A percentile compares a stretch with the other conserved stretches of the same genome.
These are phyloP conservation scores for Sabellastarte sp. DNA, from an alignment of 2,888 invertebrate genomes.

Conservation along the genomic window DNA sequence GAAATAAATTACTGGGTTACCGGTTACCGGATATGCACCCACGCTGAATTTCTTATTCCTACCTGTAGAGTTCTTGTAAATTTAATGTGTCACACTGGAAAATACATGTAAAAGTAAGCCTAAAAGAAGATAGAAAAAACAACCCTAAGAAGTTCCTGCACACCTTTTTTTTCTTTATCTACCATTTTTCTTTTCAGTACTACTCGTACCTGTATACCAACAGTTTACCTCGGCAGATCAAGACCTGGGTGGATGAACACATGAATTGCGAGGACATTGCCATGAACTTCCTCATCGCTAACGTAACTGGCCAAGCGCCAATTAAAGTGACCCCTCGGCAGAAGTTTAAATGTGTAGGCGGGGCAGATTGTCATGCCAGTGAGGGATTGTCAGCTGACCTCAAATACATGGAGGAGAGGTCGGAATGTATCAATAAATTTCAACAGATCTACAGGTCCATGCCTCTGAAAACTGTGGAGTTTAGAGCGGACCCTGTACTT, in stretches of 20 bases:
- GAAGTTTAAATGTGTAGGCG: conserved; percentile 95
- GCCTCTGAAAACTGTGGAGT: conserved; percentile 86
- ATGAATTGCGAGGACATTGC: conserved; percentile 99
- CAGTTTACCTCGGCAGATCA: conserved; percentile 80
- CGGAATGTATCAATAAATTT: conserved; percentile 83
- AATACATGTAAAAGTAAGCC: too few species aligned
- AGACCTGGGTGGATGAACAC: conserved; percentile 87
- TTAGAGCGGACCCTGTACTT: conserved; percentile 90
- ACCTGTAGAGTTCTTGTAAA: too few species aligned
- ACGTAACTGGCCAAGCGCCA: conserved; percentile 88
- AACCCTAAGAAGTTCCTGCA: too few species aligned
- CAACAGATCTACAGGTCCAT: conserved; percentile 79
- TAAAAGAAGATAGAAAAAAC: too few species aligned
- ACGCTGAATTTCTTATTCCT: too few species aligned
- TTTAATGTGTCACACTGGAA: too few species aligned
- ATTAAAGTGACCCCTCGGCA: conserved; percentile 84
- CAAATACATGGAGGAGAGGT: conserved; percentile 82
- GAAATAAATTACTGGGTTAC: too few species aligned
- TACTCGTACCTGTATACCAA: conserved; percentile 94
- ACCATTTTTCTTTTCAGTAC: conserved; percentile 65
- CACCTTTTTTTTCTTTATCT: too few species aligned
- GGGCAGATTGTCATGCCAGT: too few species aligned
- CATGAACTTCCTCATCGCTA: conserved; percentile 95
- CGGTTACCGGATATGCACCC: too few species aligned
- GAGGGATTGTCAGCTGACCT: conserved; percentile 82